Percentiles rank a stretch among this genome's conserved stretches.
Evolutionary conservation across 2,888 invertebrate species (phyloP).

Genomic region (Noctua janthina): DNA sequence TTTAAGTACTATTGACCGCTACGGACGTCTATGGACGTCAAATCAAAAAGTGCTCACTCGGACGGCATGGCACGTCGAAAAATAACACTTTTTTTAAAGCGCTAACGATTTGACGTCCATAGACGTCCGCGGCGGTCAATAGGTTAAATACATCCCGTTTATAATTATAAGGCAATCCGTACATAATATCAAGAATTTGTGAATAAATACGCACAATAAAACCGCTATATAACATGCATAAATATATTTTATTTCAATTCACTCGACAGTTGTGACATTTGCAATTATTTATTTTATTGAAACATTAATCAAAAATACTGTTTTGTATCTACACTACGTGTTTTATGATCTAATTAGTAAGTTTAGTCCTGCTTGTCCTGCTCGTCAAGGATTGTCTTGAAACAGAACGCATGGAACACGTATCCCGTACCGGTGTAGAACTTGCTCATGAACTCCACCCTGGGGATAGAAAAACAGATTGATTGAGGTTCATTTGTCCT

Average conservation of each 20-base stretch:
- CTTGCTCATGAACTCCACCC: conserved; percentile 99
- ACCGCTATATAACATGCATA: conserved; percentile 78
- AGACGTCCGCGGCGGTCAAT: too few relatives aligned
- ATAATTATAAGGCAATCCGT: background rate
- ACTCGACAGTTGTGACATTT: conserved; percentile 81
- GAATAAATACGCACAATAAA: conserved; percentile 72
- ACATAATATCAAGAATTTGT: conserved; percentile 17
- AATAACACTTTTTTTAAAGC: too few relatives aligned
- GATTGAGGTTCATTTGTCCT: background rate
- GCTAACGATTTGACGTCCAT: too few relatives aligned
- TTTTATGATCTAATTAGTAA: conserved; percentile 41
- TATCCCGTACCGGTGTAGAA: conserved; percentile 96
- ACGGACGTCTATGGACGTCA: too few relatives aligned
- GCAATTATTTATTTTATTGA: conserved; percentile 58
- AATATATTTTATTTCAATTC: conserved; percentile 78
- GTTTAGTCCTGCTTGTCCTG: conserved; percentile 87
- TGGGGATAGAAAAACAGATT: conserved; percentile 75
- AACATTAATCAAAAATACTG: conserved; percentile 77
- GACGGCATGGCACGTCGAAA: too few relatives aligned
- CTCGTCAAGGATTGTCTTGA: conserved; percentile 93
- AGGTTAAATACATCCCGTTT: too few relatives aligned
- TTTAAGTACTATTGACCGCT: too few relatives aligned
- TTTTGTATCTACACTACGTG: conserved; percentile 76
- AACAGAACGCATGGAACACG: conserved; percentile 96
- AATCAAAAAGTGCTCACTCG: too few relatives aligned